These are phyloP conservation scores for Planococcus citri DNA, from an alignment of 1,140 invertebrate genomes.

Conservation along the genomic window DNA sequence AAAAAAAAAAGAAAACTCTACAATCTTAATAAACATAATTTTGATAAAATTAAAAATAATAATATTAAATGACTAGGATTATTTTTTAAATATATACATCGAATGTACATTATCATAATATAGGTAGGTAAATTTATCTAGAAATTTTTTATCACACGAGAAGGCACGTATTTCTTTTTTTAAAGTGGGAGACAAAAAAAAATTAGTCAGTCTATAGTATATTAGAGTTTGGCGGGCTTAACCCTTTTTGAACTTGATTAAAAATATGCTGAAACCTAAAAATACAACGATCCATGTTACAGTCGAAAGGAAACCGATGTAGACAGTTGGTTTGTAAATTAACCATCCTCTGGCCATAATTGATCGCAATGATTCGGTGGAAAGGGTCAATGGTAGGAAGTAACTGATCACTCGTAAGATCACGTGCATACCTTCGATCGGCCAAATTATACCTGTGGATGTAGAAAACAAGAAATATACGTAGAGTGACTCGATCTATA, in stretches of 20 bases:
- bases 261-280: conserved; percentile 63
- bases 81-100: not conserved
- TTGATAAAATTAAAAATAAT: not conserved
- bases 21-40: too few species aligned
- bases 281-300: conserved; percentile 80
- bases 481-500: not conserved
- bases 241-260: conserved; percentile 63
- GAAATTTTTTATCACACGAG: not conserved
- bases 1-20: too few species aligned
- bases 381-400: conserved; percentile 76
- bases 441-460: conserved; percentile 72
- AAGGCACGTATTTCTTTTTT: not conserved
- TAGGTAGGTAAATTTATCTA: not conserved
- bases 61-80: conserved; percentile 2
- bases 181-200: not conserved
- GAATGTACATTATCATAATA: not conserved
- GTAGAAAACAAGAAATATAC: conserved; percentile 21
- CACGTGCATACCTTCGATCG: conserved; percentile 76
- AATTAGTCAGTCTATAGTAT: not conserved
- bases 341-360: conserved; percentile 83
- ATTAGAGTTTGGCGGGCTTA: conserved; percentile 32
- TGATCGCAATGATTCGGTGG: conserved; percentile 75
- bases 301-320: conserved; percentile 75
- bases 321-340: conserved; percentile 66
- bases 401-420: conserved; percentile 64